Evolutionary conservation across 2,888 invertebrate species (phyloP), one percentile per base, ranked within the genome.

Genomic region (Drosophila mimica): DNA sequence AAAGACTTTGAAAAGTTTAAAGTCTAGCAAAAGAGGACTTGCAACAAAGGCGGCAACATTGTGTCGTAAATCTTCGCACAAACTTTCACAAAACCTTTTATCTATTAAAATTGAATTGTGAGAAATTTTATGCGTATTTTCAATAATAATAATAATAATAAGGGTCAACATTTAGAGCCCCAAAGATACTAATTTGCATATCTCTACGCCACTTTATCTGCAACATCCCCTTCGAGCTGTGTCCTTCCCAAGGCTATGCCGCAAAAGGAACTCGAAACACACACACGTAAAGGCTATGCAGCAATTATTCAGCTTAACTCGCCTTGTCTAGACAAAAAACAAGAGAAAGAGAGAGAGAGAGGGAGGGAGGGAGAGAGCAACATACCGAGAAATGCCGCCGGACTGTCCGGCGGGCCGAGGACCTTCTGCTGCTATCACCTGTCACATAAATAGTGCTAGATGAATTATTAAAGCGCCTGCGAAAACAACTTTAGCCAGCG

Each of bases 391-490:
- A 56, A 43, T 56, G 28, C 58, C 40, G 33, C 58, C 40, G 74
- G 74, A 74, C 73, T 31, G 56, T 60, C 74, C 75, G 38, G 46
- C 46, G 17, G 31, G 7, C 49, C 20, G 33, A 48, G 63, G 59
- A 67, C 59, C 90, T 79, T 66, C 86, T 74, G 83, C 79, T 82
- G 66, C 87, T 83, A 89, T 90, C 82, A 87, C 87, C 89, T 90
- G 83, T 82, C 88, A 88, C 87, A 90, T 88, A 88, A 90, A 90
- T 90, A 88, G 79, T 73, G 74, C 60, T 72, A 73, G 82, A 84
- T 88, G 88, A 88, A 89, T 89, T 88, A 89, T 88, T 86, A 88
- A 88, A 89, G 86, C 57, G 68, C 54, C 74, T 49, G 57, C 66
- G 67, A 62, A 73, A 73, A 64, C 73, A 82, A 83, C 73, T 81